phyloP scores from a whole-genome alignment of 2,113 vertebrate species.

The Bungarus multicinctus region DNA sequence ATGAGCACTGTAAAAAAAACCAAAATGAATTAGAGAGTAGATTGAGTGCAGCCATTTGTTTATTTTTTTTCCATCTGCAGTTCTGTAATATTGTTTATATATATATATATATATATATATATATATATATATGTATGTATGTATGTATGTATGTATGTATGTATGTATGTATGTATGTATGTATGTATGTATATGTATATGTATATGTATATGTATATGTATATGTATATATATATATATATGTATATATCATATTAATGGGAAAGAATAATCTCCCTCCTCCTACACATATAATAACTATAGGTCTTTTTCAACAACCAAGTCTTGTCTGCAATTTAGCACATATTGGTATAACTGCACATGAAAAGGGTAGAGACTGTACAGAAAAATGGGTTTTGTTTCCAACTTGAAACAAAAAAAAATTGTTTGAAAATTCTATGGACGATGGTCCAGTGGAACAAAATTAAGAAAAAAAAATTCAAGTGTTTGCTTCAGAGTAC shows the following conservation, averaged over 20 bases:
- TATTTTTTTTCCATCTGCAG: neutral
- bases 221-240: too few relatives aligned
- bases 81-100: neutral
- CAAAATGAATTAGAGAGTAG: neutral
- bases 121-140: too few relatives aligned
- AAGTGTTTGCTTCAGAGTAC: neutral
- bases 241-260: neutral
- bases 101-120: too few relatives aligned
- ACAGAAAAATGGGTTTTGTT: neutral
- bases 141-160: too few relatives aligned
- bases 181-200: too few relatives aligned
- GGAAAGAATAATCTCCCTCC: neutral
- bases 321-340: neutral
- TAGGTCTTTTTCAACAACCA: neutral
- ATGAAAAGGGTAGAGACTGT: neutral
- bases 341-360: neutral
- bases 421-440: neutral
- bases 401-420: neutral
- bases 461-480: neutral
- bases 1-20: too few relatives aligned
- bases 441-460: neutral
- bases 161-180: too few relatives aligned
- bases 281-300: neutral
- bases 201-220: too few relatives aligned
- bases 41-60: neutral